Percentiles rank a stretch among this genome's conserved stretches.
Conservation (phyloP, 2,888 invertebrate genomes). For the Blera fallax region DNA sequence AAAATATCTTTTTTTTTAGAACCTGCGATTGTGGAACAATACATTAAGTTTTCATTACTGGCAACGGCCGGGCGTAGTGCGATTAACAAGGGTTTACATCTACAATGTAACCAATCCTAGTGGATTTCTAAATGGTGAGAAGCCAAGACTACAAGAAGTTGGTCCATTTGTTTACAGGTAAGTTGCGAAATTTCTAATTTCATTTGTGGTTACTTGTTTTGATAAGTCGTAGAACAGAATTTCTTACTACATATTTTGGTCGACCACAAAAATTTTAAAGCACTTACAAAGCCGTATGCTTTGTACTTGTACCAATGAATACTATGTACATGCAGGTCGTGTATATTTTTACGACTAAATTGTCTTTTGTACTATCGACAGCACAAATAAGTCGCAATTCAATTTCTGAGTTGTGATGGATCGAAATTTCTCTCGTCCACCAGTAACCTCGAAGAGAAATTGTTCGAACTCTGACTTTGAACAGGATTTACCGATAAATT, state of each 20-base stretch:
- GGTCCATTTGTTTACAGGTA: constrained; percentile 94
- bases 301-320: too few relatives aligned
- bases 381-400: too few relatives aligned
- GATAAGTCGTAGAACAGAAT: background rate
- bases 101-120: constrained; percentile 94
- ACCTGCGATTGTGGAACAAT: constrained; percentile 91
- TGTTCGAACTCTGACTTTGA: too few relatives aligned
- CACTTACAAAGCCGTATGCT: too few relatives aligned
- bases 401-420: too few relatives aligned
- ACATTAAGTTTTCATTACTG: constrained; percentile 93
- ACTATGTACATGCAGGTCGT: too few relatives aligned
- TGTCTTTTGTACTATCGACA: too few relatives aligned
- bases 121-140: constrained; percentile 89
- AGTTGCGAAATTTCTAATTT: constrained; percentile 76
- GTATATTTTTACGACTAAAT: too few relatives aligned
- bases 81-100: constrained; percentile 93
- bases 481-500: too few relatives aligned
- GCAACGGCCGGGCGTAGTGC: constrained; percentile 92
- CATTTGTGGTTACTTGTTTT: background rate
- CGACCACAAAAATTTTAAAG: background rate
- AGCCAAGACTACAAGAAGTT: constrained; percentile 90
- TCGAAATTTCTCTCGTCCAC: too few relatives aligned
- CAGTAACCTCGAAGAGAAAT: too few relatives aligned
- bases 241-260: background rate
- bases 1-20: constrained; percentile 84